Evolutionary conservation across 1,140 invertebrate species (phyloP).

Genomic region (Aethina tumida): DNA sequence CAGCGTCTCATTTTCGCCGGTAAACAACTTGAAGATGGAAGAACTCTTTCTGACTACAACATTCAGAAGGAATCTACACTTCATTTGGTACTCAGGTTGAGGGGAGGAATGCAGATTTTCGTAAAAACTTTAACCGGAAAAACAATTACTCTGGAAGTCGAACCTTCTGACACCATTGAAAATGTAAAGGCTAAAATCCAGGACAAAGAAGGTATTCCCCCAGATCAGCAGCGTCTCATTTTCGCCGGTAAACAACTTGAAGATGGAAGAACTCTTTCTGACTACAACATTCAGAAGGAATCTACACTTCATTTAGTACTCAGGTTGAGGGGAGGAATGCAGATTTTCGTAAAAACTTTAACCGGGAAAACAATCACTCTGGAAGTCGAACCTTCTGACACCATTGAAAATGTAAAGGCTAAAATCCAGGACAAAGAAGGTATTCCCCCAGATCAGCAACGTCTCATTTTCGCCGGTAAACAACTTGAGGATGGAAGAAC

Average conservation of each 20-base stretch:
- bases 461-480: no score
- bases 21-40: conserved; percentile 71
- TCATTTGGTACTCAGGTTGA: conserved; percentile 63
- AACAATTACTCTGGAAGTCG: no score
- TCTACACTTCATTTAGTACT: conserved; percentile 7
- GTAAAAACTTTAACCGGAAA: conserved; percentile 1
- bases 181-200: no score
- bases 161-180: no score
- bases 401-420: no score
- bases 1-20: no score
- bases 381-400: no score
- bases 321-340: conserved; percentile 29
- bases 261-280: conserved; percentile 4
- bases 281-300: no score
- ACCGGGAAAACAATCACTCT: conserved; percentile 64
- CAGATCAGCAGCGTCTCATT: no score
- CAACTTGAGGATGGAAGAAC: conserved; percentile 72
- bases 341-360: conserved; percentile 58
- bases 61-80: conserved; percentile 67
- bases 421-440: no score
- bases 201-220: no score
- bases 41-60: conserved; percentile 68
- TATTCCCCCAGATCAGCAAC: conserved; percentile 60
- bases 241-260: conserved; percentile 3
- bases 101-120: conserved; percentile 62